Evolutionary conservation across 2,113 vertebrate genomes (phyloP).

Genomic region (Gymnorhina tibicen): DNA sequence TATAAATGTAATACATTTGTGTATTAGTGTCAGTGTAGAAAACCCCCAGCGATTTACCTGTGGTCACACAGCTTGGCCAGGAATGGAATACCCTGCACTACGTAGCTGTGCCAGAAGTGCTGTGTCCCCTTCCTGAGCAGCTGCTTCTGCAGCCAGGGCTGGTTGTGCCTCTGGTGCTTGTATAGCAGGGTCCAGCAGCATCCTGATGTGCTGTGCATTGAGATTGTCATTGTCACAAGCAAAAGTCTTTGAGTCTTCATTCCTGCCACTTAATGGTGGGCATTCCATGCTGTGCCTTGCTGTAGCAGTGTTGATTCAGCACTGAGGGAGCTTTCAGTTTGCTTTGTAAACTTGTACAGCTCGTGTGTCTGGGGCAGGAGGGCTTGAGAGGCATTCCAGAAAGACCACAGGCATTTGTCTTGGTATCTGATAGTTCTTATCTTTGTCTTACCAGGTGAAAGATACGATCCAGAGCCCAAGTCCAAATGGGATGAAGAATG

Average conservation of each 20-base stretch:
- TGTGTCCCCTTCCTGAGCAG: background rate
- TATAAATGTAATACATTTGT: no score
- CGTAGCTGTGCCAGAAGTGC: background rate
- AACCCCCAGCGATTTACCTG: background rate
- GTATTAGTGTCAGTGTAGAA: background rate
- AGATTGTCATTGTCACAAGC: background rate
- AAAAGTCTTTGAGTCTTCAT: slow-evolving; percentile 45
- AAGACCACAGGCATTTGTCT: background rate
- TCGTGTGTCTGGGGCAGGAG: background rate
- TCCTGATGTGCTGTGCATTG: background rate
- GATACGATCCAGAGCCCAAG: slow-evolving; percentile 85
- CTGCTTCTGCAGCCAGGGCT: background rate
- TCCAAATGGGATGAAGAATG: slow-evolving; percentile 96
- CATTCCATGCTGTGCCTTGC: slow-evolving; percentile 33
- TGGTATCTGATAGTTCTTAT: slow-evolving; percentile 13
- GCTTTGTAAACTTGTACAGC: slow-evolving; percentile 31
- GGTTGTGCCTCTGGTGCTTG: background rate
- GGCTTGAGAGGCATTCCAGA: background rate
- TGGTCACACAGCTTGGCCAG: background rate
- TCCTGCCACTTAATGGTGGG: slow-evolving; percentile 49
- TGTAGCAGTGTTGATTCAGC: slow-evolving; percentile 47
- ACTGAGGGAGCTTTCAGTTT: slow-evolving; percentile 32
- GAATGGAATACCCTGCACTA: background rate
- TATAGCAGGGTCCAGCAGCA: background rate
- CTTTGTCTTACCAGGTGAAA: slow-evolving; percentile 77